Evolutionary conservation across 2,797 vertebrate species (phyloP), one percentile per base, ranked within the genome.

Genomic region (Tauraco hartlaubi): DNA sequence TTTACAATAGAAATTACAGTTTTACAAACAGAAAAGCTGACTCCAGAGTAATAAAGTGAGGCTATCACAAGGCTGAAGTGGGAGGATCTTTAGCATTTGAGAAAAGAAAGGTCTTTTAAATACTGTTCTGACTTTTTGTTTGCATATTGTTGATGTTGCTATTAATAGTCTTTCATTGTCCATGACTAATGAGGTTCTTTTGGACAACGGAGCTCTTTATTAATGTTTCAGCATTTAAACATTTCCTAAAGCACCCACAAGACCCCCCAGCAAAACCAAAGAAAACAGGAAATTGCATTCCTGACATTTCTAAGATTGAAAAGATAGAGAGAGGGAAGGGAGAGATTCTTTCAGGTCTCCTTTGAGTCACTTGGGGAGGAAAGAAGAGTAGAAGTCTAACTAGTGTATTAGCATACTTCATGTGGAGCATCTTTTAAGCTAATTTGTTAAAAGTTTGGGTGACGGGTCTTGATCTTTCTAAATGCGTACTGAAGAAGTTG

Each of bases 241-340:
- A 56, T 96, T 92, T 91, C 72, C 79, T 92, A 68, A 91, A 91
- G 69, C 39, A 94, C 66, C 59, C 63, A 51, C 35, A 82, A 85
- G 66, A 37, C 58, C 78, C 83, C 79, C 91, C 66, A 94, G 76
- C 73, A 94, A 94, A 92, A 84, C 79, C 39, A 86, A 90, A 90
- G 94, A 85, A 96, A 96, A 96, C 87, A 92, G 90, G 92, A 95
- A 94, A 73, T 88, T 78, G 63, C 94, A 97, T 97, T 97, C 96
- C 82, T 96, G 79, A 51, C 87, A 94, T 96, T 95, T 78, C 62
- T 84, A 63, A 94, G 95, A 95, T 96, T 51, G 55, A 62, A 93
- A 86, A 95, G 93, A 96, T 95, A 93, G 63, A 82, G 71, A n/a
- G 35, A 88, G 44, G 18, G 44, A 54, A 90, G 48, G n/a, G 25